Base-by-base conservation (phyloP, 1,140 invertebrate species). In the Spodoptera frugiperda region DNA sequence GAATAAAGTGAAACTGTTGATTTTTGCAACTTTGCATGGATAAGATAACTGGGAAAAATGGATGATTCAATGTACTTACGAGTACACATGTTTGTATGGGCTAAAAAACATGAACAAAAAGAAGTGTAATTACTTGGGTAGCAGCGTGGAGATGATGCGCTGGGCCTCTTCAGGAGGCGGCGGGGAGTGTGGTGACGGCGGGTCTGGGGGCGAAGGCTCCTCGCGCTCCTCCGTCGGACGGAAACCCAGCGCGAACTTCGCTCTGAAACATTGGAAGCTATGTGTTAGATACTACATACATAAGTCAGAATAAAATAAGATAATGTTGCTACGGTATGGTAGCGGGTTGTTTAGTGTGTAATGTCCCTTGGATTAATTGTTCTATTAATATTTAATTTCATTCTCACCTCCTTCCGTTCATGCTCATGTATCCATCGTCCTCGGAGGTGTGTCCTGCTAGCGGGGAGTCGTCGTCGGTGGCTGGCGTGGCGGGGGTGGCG, bases 371-470 rank as follows among this genome's bases (percentile, higher is more conserved):
- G n/a, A n/a, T n/a, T n/a, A n/a, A n/a, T n/a, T 25, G 5, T 25
- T 25, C 5, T 3, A 25, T 25, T 39, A 39, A 39, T 39, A 8
- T 39, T 39, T 39, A 8, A 39, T 9, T 6, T 39, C 1, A n/a
- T 39, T 10, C 67, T 82, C 80, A 95, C 94, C 96, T 96, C 89
- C 97, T 96, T 80, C 97, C 97, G 96, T 97, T 98, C 95, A 97
- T 97, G 93, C 97, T 97, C 97, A 97, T 97, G 93, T 98, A 98
- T 90, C 97, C 97, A 95, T 98, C 97, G 95, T 98, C 97, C 91
- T 98, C 97, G 49, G 97, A 97, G 89, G 97, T 97, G 90, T 97
- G 97, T 78, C 96, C 97, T 88, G 95, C 95, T 94, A 96, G 95
- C 84, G 96, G 96, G 87, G 96, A 96, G 87, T 96, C 96, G 93